phyloP scores from a whole-genome alignment of 2,888 invertebrate genomes.

The Tolmerus cingulatus region DNA sequence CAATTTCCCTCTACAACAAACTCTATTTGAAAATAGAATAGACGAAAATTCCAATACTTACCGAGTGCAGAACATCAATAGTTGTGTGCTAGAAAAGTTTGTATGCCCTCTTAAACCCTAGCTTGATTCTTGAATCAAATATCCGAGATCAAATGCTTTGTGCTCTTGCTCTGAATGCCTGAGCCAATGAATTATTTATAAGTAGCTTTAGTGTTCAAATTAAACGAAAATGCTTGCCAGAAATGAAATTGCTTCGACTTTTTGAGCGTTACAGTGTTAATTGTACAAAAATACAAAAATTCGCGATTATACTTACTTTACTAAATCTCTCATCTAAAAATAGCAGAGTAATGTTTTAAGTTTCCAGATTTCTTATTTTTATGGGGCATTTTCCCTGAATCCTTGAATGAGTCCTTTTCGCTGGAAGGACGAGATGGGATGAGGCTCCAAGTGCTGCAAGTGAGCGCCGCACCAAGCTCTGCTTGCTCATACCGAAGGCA shows the following conservation, averaged over 20 bases:
- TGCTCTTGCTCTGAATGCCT: constrained; percentile 40
- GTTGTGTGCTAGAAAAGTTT: neutral
- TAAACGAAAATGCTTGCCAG: neutral
- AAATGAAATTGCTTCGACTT: neutral
- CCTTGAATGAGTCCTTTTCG: neutral
- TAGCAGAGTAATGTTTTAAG: neutral
- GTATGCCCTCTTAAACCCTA: neutral
- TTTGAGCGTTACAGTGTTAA: neutral
- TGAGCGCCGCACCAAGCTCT: neutral
- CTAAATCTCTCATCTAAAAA: neutral
- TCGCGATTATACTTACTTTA: neutral
- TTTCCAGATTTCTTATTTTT: neutral
- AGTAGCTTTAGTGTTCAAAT: neutral
- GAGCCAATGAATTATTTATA: constrained; percentile 10
- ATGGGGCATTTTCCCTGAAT: neutral
- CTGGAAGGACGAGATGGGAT: neutral
- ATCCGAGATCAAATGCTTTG: constrained; percentile 46
- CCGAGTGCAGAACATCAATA: neutral
- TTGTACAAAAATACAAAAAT: neutral
- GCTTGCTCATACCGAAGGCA: neutral
- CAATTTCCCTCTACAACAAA: no score
- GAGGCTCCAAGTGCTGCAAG: neutral
- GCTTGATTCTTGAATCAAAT: constrained; percentile 17
- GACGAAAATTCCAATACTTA: constrained; percentile 9
- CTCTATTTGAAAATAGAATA: no score